phyloP scores from a whole-genome alignment of 1,140 invertebrate species.

The Panagrolaimus sp. region DNA sequence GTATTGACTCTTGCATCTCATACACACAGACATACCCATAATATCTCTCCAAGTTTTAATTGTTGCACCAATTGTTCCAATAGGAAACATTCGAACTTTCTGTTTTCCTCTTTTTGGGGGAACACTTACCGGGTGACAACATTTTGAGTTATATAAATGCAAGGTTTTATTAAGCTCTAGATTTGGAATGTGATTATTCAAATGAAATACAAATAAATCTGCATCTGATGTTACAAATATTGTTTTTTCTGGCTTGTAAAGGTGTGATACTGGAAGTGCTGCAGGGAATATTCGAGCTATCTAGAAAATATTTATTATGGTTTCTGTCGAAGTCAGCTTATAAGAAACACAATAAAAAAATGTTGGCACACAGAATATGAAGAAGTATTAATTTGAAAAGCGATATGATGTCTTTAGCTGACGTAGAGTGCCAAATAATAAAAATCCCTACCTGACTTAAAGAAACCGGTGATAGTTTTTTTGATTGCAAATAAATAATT shows the following conservation, averaged over 20 bases:
- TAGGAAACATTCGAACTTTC: not conserved
- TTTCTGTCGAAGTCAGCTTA: no score
- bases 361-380: no score
- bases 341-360: no score
- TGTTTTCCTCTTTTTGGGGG: not conserved
- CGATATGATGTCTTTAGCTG: no score
- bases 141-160: not conserved
- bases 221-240: not conserved
- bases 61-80: not conserved
- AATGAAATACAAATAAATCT: not conserved
- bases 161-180: not conserved
- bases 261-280: not conserved
- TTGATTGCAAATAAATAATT: not conserved
- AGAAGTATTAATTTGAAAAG: no score
- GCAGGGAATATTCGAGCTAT: not conserved
- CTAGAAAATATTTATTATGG: not conserved
- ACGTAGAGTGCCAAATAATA: no score
- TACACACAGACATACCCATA: not conserved
- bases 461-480: not conserved
- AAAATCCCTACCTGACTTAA: conserved; percentile 7
- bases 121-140: not conserved
- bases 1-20: no score
- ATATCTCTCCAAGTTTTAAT: not conserved
- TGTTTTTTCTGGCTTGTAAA: not conserved
- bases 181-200: not conserved